phyloP scores from a whole-genome alignment of 2,113 vertebrate genomes.

The Dinomys branickii region DNA sequence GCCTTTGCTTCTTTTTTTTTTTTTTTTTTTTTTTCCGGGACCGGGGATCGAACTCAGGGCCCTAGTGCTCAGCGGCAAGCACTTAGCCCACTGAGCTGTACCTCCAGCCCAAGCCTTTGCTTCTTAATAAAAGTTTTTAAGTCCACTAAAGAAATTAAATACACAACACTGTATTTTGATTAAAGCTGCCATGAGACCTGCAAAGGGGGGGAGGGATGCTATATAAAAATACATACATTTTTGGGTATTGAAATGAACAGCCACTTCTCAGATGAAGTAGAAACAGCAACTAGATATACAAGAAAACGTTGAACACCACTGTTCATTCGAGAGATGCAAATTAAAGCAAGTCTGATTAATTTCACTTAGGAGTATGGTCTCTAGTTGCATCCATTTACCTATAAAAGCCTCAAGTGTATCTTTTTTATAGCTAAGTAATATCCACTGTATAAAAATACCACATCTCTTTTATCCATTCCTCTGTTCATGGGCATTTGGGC shows the following conservation, averaged over 20 bases:
- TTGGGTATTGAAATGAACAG: neutral
- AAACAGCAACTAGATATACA: neutral
- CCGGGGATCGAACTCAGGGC: too few species aligned
- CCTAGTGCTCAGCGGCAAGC: too few species aligned
- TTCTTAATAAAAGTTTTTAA: slow-evolving; percentile 45
- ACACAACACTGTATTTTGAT: neutral
- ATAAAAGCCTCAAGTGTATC: too few species aligned
- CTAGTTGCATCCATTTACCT: too few species aligned
- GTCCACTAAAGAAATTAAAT: slow-evolving; percentile 50
- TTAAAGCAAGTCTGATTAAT: neutral
- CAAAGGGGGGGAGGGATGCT: neutral
- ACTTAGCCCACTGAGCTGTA: too few species aligned
- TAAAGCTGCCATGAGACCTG: slow-evolving; percentile 3
- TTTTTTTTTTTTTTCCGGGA: too few species aligned
- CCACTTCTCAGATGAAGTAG: neutral
- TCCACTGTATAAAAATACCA: too few species aligned
- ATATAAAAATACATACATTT: slow-evolving; percentile 37
- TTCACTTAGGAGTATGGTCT: too few species aligned
- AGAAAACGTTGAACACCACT: neutral
- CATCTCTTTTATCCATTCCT: too few species aligned
- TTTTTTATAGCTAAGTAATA: too few species aligned
- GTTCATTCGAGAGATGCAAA: neutral
- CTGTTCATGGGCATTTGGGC: too few species aligned
- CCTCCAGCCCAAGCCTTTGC: neutral
- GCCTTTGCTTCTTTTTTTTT: too few species aligned